Conservation (phyloP, 1,140 invertebrate genomes). For the Caerostris darwini region DNA sequence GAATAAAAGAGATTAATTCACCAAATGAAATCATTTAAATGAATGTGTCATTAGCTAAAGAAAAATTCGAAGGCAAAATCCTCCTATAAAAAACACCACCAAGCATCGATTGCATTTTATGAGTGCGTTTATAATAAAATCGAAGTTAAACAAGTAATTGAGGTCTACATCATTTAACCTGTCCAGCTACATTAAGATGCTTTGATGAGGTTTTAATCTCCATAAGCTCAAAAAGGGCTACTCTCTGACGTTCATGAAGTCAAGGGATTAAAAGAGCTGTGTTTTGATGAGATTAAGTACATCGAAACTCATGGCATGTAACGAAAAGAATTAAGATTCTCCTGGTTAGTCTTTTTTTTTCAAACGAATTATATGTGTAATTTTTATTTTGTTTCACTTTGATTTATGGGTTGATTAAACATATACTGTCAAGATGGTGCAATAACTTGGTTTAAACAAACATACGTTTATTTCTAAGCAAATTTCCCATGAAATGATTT, state of each 20-base stretch:
- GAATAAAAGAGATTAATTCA: not conserved
- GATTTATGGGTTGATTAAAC: not conserved
- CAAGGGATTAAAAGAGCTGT: constrained; percentile 54
- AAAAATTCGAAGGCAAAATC: constrained; percentile 26
- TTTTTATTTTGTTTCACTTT: not conserved
- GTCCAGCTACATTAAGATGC: constrained; percentile 44
- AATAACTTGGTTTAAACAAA: not conserved
- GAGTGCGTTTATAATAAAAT: constrained; percentile 23
- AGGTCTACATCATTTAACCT: constrained; percentile 63
- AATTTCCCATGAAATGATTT: too few species aligned
- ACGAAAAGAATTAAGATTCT: constrained; percentile 40
- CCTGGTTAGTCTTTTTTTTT: not conserved
- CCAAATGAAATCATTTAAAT: constrained; percentile 13
- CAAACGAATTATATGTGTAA: not conserved
- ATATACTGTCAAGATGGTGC: not conserved
- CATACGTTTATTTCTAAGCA: too few species aligned
- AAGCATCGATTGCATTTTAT: not conserved
- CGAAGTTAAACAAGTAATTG: constrained; percentile 16
- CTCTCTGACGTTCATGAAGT: constrained; percentile 43
- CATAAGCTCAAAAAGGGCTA: constrained; percentile 49
- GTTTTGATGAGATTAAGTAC: constrained; percentile 60
- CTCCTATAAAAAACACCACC: not conserved
- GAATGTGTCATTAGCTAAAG: constrained; percentile 41
- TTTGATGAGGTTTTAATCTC: constrained; percentile 67
- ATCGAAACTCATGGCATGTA: constrained; percentile 42